phyloP scores from a whole-genome alignment of 2,113 vertebrate genomes.

The Pardalotus punctatus region DNA sequence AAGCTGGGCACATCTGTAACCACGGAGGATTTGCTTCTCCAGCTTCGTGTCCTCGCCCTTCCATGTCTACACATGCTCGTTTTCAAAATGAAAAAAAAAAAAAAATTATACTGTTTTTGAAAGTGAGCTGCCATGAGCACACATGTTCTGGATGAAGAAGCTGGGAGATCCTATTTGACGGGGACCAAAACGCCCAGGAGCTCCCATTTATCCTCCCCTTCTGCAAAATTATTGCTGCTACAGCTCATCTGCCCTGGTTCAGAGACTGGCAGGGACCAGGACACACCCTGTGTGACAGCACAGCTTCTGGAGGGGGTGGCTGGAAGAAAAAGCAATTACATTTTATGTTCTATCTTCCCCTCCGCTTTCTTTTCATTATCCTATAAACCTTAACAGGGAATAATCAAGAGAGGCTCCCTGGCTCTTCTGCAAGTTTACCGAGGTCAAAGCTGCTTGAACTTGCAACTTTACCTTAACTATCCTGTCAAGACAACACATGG shows the following conservation, averaged over 20 bases:
- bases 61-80: background rate
- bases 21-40: background rate
- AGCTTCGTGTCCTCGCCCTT: background rate
- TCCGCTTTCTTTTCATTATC: constrained; percentile 29
- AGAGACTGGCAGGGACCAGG: background rate
- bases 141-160: background rate
- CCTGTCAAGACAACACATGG: background rate
- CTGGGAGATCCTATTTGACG: background rate
- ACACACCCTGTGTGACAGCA: background rate
- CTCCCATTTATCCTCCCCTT: background rate
- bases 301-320: background rate
- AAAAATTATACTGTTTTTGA: background rate
- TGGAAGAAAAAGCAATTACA: background rate
- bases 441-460: constrained; percentile 34
- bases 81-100: background rate
- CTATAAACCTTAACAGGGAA: constrained; percentile 3
- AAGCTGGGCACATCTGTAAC: background rate
- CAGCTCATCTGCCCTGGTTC: background rate
- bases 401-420: constrained; percentile 4
- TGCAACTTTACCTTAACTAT: constrained; percentile 4
- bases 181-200: background rate
- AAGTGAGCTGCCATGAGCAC: background rate
- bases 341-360: constrained; percentile 14
- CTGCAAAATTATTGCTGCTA: background rate
- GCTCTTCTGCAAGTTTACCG: background rate